Percentiles rank a stretch among this genome's conserved stretches.
phyloP scores from a whole-genome alignment of 2,888 invertebrate genomes.

The Habrosyne pyritoides region DNA sequence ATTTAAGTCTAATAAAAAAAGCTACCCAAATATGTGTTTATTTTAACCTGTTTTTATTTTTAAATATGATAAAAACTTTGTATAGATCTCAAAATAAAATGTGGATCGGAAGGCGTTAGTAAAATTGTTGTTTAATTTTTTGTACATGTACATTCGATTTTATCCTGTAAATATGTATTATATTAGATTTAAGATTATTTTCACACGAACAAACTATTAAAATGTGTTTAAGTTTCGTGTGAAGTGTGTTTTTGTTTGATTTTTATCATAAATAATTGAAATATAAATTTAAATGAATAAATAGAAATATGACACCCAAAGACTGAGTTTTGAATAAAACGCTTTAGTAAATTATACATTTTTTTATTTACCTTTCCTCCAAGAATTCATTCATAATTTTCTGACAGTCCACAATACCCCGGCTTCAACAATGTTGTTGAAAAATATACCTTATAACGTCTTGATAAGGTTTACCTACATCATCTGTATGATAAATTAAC shows the following conservation, averaged over 20 bases:
- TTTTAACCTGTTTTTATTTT: neutral
- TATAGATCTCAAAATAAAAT: conserved; percentile 9
- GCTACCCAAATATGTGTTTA: neutral
- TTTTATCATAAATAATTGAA: neutral
- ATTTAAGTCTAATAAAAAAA: neutral
- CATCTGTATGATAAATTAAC: too few relatives aligned
- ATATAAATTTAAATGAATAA: neutral
- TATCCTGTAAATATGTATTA: conserved; percentile 23
- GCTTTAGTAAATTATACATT: neutral
- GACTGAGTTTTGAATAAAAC: neutral
- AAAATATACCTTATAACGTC: too few relatives aligned
- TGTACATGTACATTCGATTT: conserved; percentile 22
- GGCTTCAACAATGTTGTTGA: too few relatives aligned
- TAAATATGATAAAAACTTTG: neutral
- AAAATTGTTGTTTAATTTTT: conserved; percentile 21
- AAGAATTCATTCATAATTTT: too few relatives aligned
- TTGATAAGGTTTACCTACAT: too few relatives aligned
- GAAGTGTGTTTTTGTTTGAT: neutral
- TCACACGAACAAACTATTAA: neutral
- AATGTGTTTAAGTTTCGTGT: neutral
- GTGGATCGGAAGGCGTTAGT: conserved; percentile 17
- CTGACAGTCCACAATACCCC: too few relatives aligned
- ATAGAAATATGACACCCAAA: neutral
- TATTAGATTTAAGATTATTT: conserved; percentile 10
- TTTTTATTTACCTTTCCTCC: too few relatives aligned